Evolutionary conservation across 1,140 invertebrate species (phyloP).

Genomic region (Epicauta chinensis): DNA sequence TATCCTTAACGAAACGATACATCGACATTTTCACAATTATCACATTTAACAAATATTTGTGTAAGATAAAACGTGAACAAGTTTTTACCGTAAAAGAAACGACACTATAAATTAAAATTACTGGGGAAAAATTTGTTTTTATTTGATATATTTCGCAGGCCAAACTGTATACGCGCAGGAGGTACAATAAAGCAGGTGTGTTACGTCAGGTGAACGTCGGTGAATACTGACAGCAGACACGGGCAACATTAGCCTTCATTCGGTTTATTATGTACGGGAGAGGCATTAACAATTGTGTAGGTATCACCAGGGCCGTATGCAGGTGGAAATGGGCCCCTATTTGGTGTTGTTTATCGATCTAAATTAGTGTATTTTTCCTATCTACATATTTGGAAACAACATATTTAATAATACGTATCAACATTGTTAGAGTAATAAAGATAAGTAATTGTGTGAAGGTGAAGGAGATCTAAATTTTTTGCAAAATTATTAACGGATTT

Average conservation of each 20-base stretch:
- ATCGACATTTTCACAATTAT: conserved; percentile 48
- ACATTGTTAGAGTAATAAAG: not conserved
- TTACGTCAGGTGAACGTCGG: conserved; percentile 38
- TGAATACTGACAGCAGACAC: conserved; percentile 19
- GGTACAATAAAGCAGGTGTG: conserved; percentile 25
- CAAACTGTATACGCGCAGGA: conserved; percentile 13
- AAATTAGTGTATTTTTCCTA: no score
- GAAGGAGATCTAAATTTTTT: no score
- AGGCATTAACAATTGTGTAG: conserved; percentile 19
- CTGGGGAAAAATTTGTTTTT: not conserved
- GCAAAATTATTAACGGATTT: no score
- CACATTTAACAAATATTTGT: not conserved
- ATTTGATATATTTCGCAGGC: conserved; percentile 13
- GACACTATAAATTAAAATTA: no score
- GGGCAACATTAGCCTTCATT: conserved; percentile 17
- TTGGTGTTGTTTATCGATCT: not conserved
- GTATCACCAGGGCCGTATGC: conserved; percentile 36
- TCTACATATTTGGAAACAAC: no score
- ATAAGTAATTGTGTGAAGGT: no score
- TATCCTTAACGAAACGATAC: conserved; percentile 67
- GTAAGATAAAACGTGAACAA: conserved; percentile 1
- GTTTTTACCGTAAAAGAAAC: no score
- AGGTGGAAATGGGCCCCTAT: conserved; percentile 22
- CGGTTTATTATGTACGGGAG: not conserved
- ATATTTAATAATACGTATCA: not conserved